A percentile compares a stretch with the other conserved stretches of the same genome.
Evolutionary conservation across 2,797 vertebrate species (phyloP).

Genomic region (Pelochelys cantorii): DNA sequence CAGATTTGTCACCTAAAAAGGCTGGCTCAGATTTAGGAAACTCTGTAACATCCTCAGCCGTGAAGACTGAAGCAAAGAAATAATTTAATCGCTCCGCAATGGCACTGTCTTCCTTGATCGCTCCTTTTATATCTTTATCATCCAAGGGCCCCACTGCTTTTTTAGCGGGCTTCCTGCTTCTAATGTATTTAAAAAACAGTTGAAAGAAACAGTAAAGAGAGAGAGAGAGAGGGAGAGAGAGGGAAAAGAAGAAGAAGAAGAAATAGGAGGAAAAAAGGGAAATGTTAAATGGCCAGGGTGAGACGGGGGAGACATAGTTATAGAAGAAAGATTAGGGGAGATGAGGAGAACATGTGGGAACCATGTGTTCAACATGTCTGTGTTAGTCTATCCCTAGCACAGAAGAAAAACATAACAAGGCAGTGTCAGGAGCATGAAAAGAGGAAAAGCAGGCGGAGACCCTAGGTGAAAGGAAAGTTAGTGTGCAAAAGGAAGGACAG

Average conservation of each 20-base stretch:
- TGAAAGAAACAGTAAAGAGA: too few relatives aligned
- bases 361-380: constrained; percentile 34
- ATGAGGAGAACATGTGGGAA: constrained; percentile 60
- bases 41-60: too few relatives aligned
- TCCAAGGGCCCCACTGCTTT: too few relatives aligned
- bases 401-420: constrained; percentile 40
- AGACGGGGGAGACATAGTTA: constrained; percentile 7
- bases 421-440: constrained; percentile 50
- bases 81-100: too few relatives aligned
- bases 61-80: too few relatives aligned
- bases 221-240: too few relatives aligned
- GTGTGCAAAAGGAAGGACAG: constrained; percentile 4
- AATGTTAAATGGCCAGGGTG: neutral
- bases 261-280: neutral
- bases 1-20: too few relatives aligned
- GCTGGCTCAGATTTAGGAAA: too few relatives aligned
- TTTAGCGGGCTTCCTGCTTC: too few relatives aligned
- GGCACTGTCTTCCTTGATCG: too few relatives aligned
- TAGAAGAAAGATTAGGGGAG: neutral
- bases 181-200: too few relatives aligned
- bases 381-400: constrained; percentile 26
- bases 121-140: too few relatives aligned
- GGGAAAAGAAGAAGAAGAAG: constrained; percentile 7
- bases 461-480: constrained; percentile 50
- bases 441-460: neutral